These are phyloP conservation scores for Sylvicola cinctus DNA, from an alignment of 2,888 invertebrate genomes.

Conservation along the genomic window DNA sequence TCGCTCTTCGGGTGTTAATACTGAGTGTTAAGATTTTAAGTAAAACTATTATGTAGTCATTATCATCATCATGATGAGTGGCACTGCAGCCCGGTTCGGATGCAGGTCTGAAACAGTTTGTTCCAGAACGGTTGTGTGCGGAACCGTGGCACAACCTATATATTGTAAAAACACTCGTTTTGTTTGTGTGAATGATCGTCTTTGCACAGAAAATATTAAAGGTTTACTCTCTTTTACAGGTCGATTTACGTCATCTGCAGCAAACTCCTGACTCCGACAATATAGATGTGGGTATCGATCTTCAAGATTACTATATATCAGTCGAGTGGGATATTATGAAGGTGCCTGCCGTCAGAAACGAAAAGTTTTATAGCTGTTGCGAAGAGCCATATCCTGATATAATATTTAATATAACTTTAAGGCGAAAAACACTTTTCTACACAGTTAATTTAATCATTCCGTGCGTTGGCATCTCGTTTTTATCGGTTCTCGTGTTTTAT, in stretches of 20 bases:
- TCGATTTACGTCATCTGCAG: slow-evolving; percentile 72
- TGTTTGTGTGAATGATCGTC: too few relatives aligned
- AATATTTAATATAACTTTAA: slow-evolving; percentile 87
- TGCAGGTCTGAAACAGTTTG: too few relatives aligned
- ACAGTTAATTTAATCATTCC: slow-evolving; percentile 95
- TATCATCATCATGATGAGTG: too few relatives aligned
- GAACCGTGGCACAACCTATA: too few relatives aligned
- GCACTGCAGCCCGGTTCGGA: too few relatives aligned
- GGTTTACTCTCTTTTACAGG: slow-evolving; percentile 45
- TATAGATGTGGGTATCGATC: slow-evolving; percentile 77
- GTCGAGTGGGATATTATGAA: slow-evolving; percentile 98
- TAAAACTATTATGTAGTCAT: too few relatives aligned
- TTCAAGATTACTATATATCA: slow-evolving; percentile 87
- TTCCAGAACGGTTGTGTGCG: too few relatives aligned
- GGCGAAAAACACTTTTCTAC: slow-evolving; percentile 91
- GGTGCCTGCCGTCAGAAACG: slow-evolving; percentile 74
- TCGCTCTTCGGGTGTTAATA: too few relatives aligned
- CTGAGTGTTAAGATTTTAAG: too few relatives aligned
- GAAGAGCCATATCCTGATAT: slow-evolving; percentile 94
- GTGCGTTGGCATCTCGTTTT: slow-evolving; percentile 89
- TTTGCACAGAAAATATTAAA: too few relatives aligned
- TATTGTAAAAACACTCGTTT: too few relatives aligned
- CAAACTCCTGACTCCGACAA: slow-evolving; percentile 73
- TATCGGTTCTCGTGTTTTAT: slow-evolving; percentile 94
- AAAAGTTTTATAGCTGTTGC: slow-evolving; percentile 90